phyloP scores from a whole-genome alignment of 1,140 invertebrate genomes.

The Caenorhabditis brenneri region DNA sequence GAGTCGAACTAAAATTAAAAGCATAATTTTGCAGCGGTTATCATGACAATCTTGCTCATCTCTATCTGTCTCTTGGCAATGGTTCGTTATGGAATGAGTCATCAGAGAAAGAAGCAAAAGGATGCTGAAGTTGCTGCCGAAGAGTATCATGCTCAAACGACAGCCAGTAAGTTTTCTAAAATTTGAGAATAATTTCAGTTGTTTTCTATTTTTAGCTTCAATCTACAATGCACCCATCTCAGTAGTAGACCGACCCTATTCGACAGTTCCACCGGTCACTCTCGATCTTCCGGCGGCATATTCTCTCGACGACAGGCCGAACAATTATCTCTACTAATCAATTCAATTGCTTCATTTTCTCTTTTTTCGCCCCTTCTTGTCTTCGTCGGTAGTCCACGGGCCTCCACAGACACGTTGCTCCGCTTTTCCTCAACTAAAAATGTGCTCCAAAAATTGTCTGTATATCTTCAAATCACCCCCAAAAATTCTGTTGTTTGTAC shows the following conservation, averaged over 20 bases:
- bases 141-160: slow-evolving; percentile 52
- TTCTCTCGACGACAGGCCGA: slow-evolving; percentile 68
- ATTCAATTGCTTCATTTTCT: neutral
- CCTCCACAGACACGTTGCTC: slow-evolving; percentile 13
- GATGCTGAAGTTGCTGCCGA: slow-evolving; percentile 66
- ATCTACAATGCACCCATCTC: slow-evolving; percentile 53
- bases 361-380: neutral
- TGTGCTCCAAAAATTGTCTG: slow-evolving; percentile 2
- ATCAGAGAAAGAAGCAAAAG: slow-evolving; percentile 69
- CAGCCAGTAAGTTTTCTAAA: neutral
- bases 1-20: too few species aligned
- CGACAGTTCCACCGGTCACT: slow-evolving; percentile 59
- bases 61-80: slow-evolving; percentile 69
- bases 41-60: slow-evolving; percentile 70
- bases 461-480: neutral
- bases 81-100: slow-evolving; percentile 70
- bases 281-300: slow-evolving; percentile 68
- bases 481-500: slow-evolving; percentile 43
- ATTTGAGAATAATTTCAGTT: neutral
- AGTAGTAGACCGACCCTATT: slow-evolving; percentile 42
- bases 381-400: slow-evolving; percentile 6
- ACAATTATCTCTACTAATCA: slow-evolving; percentile 50
- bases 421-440: neutral
- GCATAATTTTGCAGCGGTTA: slow-evolving; percentile 67
- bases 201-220: slow-evolving; percentile 56